Conservation (phyloP, 2,888 invertebrate species). For the Chirona hameri region DNA sequence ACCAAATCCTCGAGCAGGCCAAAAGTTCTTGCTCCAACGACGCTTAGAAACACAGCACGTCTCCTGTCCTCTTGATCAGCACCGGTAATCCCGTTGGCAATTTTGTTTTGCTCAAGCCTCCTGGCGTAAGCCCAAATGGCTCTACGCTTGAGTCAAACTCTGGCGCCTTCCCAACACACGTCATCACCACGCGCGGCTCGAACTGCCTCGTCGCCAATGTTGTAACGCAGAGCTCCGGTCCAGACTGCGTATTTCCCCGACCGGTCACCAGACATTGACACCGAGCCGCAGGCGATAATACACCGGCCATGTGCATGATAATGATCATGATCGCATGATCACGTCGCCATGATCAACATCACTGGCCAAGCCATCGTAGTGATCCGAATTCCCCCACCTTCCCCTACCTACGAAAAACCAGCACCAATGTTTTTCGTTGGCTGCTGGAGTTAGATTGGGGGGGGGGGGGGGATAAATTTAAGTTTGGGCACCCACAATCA, state of each 20-base stretch:
- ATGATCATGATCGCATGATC: no score
- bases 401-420: no score
- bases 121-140: not conserved
- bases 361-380: no score
- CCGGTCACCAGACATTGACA: no score
- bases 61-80: not conserved
- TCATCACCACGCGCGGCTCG: not conserved
- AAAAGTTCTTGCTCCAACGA: not conserved
- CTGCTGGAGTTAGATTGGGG: no score
- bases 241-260: not conserved
- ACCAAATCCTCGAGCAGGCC: not conserved
- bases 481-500: no score
- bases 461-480: no score
- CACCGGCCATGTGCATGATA: no score
- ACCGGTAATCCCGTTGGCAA: not conserved
- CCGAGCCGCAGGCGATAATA: no score
- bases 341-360: no score
- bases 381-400: no score
- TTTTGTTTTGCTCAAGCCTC: not conserved
- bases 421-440: no score
- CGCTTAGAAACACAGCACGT: not conserved
- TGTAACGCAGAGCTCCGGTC: not conserved
- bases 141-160: not conserved
- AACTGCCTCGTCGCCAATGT: not conserved
- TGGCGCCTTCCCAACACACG: not conserved